phyloP scores from a whole-genome alignment of 64 coral and sea anemone species.

The Porites lutea region DNA sequence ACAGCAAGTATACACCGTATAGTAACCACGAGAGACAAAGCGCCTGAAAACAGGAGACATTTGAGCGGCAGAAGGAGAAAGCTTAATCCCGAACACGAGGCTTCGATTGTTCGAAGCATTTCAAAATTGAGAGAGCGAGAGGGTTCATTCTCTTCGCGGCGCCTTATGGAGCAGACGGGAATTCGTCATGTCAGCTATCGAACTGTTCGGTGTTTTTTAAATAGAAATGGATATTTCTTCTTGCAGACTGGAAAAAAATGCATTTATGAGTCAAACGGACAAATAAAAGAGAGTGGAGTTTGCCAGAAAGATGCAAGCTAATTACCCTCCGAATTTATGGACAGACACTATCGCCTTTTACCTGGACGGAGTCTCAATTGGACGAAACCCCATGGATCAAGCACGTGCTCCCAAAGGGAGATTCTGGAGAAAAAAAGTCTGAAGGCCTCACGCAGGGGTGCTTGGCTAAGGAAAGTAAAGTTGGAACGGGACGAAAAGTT shows the following conservation, averaged over 20 bases:
- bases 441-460: conserved; percentile 47
- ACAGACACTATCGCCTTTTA: conserved; percentile 41
- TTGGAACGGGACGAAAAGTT: conserved; percentile 71
- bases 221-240: background rate
- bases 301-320: conserved; percentile 30
- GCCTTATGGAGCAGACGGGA: too few relatives aligned
- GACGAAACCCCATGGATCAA: background rate
- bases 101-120: too few relatives aligned
- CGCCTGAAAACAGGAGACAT: background rate
- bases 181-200: too few relatives aligned
- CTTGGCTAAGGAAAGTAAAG: conserved; percentile 53
- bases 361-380: conserved; percentile 42
- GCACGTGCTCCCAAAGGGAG: conserved; percentile 52
- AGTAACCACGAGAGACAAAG: background rate
- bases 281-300: conserved; percentile 19
- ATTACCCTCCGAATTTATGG: conserved; percentile 19
- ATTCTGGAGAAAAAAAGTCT: conserved; percentile 54
- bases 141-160: too few relatives aligned
- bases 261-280: conserved; percentile 20
- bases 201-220: too few relatives aligned
- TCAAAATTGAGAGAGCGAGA: too few relatives aligned
- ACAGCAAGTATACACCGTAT: background rate
- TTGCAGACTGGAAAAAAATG: conserved; percentile 29
- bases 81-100: background rate
- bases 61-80: background rate